Conservation (phyloP, 2,888 invertebrate species). For the Ophraella communa region DNA sequence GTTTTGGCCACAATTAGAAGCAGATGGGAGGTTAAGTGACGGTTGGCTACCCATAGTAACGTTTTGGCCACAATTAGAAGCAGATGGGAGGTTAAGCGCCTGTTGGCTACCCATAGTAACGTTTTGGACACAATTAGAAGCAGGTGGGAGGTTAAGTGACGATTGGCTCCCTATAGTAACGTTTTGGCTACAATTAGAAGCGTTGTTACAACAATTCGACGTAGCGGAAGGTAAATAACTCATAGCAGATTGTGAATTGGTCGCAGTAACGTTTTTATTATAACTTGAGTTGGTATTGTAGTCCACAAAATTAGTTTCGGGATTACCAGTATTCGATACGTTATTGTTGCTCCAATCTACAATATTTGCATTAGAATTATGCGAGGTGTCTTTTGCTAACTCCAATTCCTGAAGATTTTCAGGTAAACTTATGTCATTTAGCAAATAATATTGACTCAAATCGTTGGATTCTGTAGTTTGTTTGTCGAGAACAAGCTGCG, state of each 20-base stretch:
- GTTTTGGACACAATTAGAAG: no score
- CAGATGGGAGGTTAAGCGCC: no score
- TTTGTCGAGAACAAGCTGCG: neutral
- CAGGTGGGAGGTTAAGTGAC: neutral
- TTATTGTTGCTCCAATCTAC: neutral
- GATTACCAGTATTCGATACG: neutral
- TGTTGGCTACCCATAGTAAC: no score
- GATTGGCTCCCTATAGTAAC: no score
- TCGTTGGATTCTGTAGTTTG: conserved; percentile 2
- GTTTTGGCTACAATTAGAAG: neutral
- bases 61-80: no score
- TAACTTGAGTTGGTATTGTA: neutral
- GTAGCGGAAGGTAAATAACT: neutral
- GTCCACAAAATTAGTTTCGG: neutral
- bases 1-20: no score
- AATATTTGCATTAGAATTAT: neutral
- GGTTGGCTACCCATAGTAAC: no score
- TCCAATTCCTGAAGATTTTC: neutral
- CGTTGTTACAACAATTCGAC: neutral
- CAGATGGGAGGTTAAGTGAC: no score
- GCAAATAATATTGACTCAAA: neutral
- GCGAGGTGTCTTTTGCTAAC: neutral
- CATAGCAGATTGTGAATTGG: neutral
- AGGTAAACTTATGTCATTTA: conserved; percentile 1
- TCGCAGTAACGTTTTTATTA: neutral